These are phyloP conservation scores for Erethizon dorsatum DNA, from an alignment of 2,797 vertebrate species.

Conservation along the genomic window DNA sequence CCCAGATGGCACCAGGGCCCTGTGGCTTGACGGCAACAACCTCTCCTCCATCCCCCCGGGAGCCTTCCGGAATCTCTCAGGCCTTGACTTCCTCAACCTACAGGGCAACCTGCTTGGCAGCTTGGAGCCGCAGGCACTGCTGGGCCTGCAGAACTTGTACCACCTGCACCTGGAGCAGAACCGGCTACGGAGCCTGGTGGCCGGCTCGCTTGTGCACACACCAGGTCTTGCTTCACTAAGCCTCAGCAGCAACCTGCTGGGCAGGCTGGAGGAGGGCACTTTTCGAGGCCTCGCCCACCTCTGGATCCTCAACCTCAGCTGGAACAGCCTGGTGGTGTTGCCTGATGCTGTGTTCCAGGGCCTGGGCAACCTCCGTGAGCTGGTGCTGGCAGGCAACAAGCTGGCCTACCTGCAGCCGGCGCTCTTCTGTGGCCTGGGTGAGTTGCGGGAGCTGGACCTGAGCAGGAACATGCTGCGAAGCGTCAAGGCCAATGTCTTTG, in stretches of 20 bases:
- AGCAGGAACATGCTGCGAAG: constrained; percentile 95
- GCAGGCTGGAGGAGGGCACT: constrained; percentile 94
- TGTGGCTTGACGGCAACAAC: constrained; percentile 97
- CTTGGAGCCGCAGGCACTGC: constrained; percentile 94
- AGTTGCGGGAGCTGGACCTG: constrained; percentile 97
- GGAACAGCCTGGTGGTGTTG: constrained; percentile 95
- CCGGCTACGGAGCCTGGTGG: constrained; percentile 90
- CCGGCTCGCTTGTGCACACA: constrained; percentile 93
- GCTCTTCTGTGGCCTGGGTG: constrained; percentile 94
- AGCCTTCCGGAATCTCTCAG: constrained; percentile 93
- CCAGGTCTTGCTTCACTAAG: constrained; percentile 94
- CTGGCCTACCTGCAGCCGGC: constrained; percentile 96
- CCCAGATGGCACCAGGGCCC: constrained; percentile 90
- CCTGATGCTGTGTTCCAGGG: constrained; percentile 95
- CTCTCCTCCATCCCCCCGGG: constrained; percentile 91
- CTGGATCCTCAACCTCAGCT: constrained; percentile 97
- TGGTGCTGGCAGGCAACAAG: constrained; percentile 96
- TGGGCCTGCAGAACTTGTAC: constrained; percentile 91
- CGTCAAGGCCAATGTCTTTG: constrained; percentile 95
- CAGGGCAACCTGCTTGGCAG: constrained; percentile 93
- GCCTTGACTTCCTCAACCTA: constrained; percentile 96
- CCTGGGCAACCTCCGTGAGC: constrained; percentile 93
- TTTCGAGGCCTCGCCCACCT: constrained; percentile 95
- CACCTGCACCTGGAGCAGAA: constrained; percentile 97
- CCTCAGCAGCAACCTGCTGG: constrained; percentile 95